A percentile compares a stretch with the other conserved stretches of the same genome.
phyloP scores from a whole-genome alignment of 2,888 invertebrate genomes.

The Ferdinandea cuprea region DNA sequence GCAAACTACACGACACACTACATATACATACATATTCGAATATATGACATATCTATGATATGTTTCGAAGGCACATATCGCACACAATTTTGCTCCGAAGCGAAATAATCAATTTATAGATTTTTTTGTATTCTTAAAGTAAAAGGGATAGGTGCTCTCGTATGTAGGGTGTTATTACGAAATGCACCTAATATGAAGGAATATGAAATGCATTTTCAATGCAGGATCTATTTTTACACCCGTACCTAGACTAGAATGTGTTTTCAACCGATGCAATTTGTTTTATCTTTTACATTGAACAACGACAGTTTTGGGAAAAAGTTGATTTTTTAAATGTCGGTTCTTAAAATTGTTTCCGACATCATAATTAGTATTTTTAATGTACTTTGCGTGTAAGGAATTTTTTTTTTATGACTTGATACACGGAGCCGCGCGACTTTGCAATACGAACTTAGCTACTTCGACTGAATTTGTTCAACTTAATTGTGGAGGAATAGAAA shows the following conservation, averaged over 20 bases:
- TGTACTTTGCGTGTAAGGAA: slow-evolving; percentile 17
- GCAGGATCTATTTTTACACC: no score
- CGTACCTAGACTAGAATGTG: slow-evolving; percentile 20
- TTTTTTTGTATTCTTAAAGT: slow-evolving; percentile 43
- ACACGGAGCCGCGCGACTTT: slow-evolving; percentile 28
- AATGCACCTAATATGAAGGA: slow-evolving; percentile 24
- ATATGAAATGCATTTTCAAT: slow-evolving; percentile 29
- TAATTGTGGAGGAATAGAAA: slow-evolving; percentile 9
- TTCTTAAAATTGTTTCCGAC: neutral
- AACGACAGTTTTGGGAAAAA: neutral
- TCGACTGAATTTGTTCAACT: slow-evolving; percentile 39
- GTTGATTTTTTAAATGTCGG: slow-evolving; percentile 6
- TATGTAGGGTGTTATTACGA: slow-evolving; percentile 52
- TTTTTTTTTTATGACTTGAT: slow-evolving; percentile 13
- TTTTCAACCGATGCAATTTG: slow-evolving; percentile 8
- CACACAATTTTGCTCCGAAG: slow-evolving; percentile 5
- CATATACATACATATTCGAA: neutral
- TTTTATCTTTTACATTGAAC: slow-evolving; percentile 14
- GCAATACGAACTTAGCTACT: neutral
- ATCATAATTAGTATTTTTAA: neutral
- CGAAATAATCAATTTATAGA: slow-evolving; percentile 72
- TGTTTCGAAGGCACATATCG: neutral
- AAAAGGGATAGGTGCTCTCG: slow-evolving; percentile 22
- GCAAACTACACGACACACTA: neutral
- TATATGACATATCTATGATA: neutral